phyloP scores from a whole-genome alignment of 2,888 invertebrate genomes.

The Synergus itoensis region DNA sequence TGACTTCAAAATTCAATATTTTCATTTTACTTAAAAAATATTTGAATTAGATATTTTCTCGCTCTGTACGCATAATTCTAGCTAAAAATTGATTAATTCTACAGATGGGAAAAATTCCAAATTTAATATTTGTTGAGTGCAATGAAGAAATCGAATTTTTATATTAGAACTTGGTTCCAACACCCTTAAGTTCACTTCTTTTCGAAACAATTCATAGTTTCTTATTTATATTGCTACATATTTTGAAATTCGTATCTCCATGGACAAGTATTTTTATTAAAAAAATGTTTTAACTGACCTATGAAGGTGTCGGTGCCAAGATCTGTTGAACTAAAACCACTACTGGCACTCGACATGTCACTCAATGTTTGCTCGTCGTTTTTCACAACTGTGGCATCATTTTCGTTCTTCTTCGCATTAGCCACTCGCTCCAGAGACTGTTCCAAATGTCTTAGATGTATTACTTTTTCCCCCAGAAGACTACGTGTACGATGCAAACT shows the following conservation, averaged over 20 bases:
- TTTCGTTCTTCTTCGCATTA: conserved; percentile 74
- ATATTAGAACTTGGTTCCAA: too few species aligned
- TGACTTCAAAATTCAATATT: too few species aligned
- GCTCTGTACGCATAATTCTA: too few species aligned
- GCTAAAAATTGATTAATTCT: too few species aligned
- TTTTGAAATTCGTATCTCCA: not conserved
- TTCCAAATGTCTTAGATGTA: conserved; percentile 88
- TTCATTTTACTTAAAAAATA: too few species aligned
- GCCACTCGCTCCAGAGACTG: conserved; percentile 86
- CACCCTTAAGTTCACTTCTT: not conserved
- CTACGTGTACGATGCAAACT: conserved; percentile 90
- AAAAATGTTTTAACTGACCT: conserved; percentile 59
- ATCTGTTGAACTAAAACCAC: conserved; percentile 85
- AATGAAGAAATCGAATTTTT: too few species aligned
- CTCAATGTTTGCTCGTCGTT: conserved; percentile 83
- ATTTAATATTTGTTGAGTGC: too few species aligned
- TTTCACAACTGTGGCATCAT: conserved; percentile 67
- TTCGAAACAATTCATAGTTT: not conserved
- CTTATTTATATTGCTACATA: not conserved
- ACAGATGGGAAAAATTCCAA: too few species aligned
- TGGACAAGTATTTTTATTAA: not conserved
- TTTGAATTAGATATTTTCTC: too few species aligned
- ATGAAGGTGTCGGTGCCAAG: conserved; percentile 81
- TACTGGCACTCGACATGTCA: conserved; percentile 83
- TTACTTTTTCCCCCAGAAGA: conserved; percentile 90